Evolutionary conservation across 2,888 invertebrate species (phyloP).

Genomic region (Pheosia tremula): DNA sequence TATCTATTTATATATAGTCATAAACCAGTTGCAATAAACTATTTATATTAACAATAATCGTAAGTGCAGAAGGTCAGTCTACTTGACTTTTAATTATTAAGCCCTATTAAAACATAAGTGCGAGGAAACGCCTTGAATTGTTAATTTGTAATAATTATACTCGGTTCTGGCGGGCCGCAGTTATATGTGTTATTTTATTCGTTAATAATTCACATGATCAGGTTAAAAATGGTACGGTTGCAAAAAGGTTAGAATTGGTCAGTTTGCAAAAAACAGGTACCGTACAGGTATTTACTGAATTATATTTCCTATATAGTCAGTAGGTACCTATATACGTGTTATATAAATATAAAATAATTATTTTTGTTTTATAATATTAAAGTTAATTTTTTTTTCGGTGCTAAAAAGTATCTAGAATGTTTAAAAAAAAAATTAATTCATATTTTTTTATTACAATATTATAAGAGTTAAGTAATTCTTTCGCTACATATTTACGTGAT

Average conservation of each 20-base stretch:
- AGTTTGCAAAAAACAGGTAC: too few relatives aligned
- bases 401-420: too few relatives aligned
- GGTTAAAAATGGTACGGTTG: not conserved
- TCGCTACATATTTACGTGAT: too few relatives aligned
- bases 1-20: slow-evolving; percentile 34
- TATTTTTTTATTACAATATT: too few relatives aligned
- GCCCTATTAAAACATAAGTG: slow-evolving; percentile 61
- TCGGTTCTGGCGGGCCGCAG: slow-evolving; percentile 13
- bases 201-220: slow-evolving; percentile 27
- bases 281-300: too few relatives aligned
- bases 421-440: too few relatives aligned
- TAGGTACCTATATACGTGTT: too few relatives aligned
- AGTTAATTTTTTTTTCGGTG: too few relatives aligned
- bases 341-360: too few relatives aligned
- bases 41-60: slow-evolving; percentile 48
- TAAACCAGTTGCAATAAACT: slow-evolving; percentile 40
- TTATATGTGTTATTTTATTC: slow-evolving; percentile 17
- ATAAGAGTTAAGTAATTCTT: too few relatives aligned
- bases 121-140: slow-evolving; percentile 64
- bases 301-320: too few relatives aligned
- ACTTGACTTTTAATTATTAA: slow-evolving; percentile 62
- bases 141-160: slow-evolving; percentile 54
- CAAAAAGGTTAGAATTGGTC: not conserved
- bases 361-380: too few relatives aligned
- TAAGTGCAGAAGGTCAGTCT: slow-evolving; percentile 52